These are phyloP conservation scores for Pardalotus punctatus DNA, from an alignment of 2,113 vertebrate genomes.

Conservation along the genomic window DNA sequence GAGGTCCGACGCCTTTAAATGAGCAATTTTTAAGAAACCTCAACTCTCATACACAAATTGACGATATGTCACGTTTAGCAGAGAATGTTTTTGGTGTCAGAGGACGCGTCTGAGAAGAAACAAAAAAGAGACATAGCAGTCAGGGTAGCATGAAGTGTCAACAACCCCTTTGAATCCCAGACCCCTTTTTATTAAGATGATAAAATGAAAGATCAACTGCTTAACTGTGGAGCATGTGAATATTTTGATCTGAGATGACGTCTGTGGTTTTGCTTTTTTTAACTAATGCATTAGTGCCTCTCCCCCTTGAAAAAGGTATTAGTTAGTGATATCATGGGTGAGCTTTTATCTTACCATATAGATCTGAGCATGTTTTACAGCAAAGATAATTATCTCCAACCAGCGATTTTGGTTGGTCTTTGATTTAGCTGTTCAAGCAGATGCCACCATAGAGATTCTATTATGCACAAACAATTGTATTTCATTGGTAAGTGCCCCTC, in stretches of 20 bases:
- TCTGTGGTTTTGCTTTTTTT: background rate
- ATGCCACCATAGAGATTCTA: conserved; percentile 62
- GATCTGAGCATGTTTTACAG: conserved; percentile 48
- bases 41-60: background rate
- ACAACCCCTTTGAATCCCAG: conserved; percentile 22
- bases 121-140: background rate
- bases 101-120: conserved; percentile 13
- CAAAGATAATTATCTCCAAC: conserved; percentile 58
- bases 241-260: conserved; percentile 2
- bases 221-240: background rate
- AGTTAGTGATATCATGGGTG: conserved; percentile 34
- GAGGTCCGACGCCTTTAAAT: background rate
- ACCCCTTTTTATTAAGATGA: background rate
- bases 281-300: background rate
- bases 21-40: conserved; percentile 32
- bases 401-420: conserved; percentile 54
- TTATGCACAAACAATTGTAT: conserved; percentile 68
- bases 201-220: conserved; percentile 10
- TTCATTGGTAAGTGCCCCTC: conserved; percentile 56
- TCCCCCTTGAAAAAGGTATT: background rate
- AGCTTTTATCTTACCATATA: conserved; percentile 49
- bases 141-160: background rate
- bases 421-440: conserved; percentile 67
- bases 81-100: background rate
- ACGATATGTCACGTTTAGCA: background rate